Evolutionary conservation across 2,113 vertebrate genomes (phyloP).

Genomic region (Galeopterus variegatus): DNA sequence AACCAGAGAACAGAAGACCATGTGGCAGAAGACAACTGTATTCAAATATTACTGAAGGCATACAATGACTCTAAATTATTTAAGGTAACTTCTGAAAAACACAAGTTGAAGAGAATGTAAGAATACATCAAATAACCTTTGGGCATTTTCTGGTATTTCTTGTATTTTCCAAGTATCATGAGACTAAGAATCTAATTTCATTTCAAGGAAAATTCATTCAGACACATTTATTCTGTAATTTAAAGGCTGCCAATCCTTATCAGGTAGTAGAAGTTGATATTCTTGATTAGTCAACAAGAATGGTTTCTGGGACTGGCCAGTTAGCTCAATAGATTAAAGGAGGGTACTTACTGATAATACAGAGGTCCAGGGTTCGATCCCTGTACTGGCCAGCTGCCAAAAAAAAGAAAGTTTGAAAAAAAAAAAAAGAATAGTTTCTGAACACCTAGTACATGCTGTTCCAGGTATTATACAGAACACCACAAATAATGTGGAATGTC

Average conservation of each 20-base stretch:
- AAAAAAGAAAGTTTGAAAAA: too few relatives aligned
- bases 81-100: neutral
- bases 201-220: constrained; percentile 35
- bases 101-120: neutral
- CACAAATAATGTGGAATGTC: neutral
- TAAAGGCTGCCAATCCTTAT: neutral
- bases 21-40: neutral
- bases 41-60: neutral
- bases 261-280: neutral
- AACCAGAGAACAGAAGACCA: neutral
- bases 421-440: neutral
- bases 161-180: neutral
- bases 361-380: too few relatives aligned
- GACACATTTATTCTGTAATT: neutral
- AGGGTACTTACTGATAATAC: too few relatives aligned
- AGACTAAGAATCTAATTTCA: constrained; percentile 13
- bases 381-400: too few relatives aligned
- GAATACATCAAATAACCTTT: neutral
- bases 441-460: neutral
- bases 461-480: neutral
- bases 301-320: neutral
- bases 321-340: too few relatives aligned
- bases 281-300: neutral
- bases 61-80: neutral
- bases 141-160: neutral